Evolutionary conservation across 2,888 invertebrate species (phyloP), one percentile per base, ranked within the genome.

Genomic region (Tetropium fuscum): DNA sequence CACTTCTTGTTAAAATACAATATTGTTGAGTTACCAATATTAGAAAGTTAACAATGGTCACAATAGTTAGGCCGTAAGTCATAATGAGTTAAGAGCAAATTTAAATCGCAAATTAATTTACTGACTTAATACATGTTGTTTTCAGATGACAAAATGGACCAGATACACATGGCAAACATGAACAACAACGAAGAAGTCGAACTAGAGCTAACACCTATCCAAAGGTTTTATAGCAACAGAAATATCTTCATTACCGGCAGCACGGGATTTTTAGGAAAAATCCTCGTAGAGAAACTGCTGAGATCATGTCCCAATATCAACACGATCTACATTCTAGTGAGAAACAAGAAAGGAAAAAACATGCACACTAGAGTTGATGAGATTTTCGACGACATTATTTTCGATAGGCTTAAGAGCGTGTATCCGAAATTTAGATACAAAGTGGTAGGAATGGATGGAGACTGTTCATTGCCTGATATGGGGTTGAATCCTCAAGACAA

Each of bases 321-420:
- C 3, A 74, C 70, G 32, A 69, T 80, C 18, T 79, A 75, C 47
- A 63, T 80, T n/a, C 56, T 80, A 36, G 66, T 79, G 2, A 61
- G 81, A 6, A 64, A 72, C 20, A 80, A 80, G 63, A 77, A 75
- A 32, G 78, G 78, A 4, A 75, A 75, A 49, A 71, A 73, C n/a
- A 60, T 68, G 7, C 58, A 71, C 18, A 66, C 70, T 15, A 66
- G 80, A 22, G 73, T 79, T 16, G 84, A 87, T 27, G 87, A 88
- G 49, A 83, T 89, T 53, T 86, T 87, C 60, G 85, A 86, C 40
- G 85, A 87, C 64, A 84, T 84, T 70, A 89, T 89, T 67, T 74
- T 74, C 53, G 74, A 74, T 3, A 63, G 66, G 2, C 68, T 88
- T 55, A 83, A 82, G 65, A 77, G 81, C 32, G 81, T 84, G 60